These are phyloP conservation scores for Syngnathus acus DNA, from an alignment of 2,797 vertebrate species.

Conservation along the genomic window DNA sequence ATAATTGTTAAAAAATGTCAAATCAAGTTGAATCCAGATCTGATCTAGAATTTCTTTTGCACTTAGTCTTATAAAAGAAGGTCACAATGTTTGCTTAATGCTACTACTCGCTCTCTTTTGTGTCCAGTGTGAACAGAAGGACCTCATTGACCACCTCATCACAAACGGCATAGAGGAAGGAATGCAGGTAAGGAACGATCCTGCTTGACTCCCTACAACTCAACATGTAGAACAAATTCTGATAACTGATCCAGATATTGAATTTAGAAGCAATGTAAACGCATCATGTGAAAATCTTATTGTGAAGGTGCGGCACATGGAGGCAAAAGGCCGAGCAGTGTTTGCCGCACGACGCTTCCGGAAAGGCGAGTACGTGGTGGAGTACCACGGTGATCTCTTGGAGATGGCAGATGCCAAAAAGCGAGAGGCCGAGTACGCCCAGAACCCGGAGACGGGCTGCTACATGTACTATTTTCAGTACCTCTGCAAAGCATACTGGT, in stretches of 20 bases:
- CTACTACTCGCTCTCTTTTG: slow-evolving; percentile 8
- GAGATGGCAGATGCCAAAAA: slow-evolving; percentile 88
- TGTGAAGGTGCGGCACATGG: slow-evolving; percentile 82
- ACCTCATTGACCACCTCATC: slow-evolving; percentile 83
- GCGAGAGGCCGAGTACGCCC: slow-evolving; percentile 82
- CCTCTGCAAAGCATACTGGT: slow-evolving; percentile 96
- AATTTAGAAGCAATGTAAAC: background rate
- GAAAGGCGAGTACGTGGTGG: slow-evolving; percentile 92
- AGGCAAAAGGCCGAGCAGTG: slow-evolving; percentile 91
- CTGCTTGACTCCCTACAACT: background rate
- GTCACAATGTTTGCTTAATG: background rate
- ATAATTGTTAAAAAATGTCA: background rate
- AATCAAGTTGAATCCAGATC: slow-evolving; percentile 58
- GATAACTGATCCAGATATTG: background rate
- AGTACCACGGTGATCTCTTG: slow-evolving; percentile 96
- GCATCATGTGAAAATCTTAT: background rate
- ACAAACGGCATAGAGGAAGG: slow-evolving; percentile 89
- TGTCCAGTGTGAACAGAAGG: slow-evolving; percentile 85
- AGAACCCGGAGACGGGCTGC: slow-evolving; percentile 90
- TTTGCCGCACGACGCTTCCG: slow-evolving; percentile 84
- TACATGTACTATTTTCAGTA: slow-evolving; percentile 99
- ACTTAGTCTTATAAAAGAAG: background rate
- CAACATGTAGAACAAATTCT: too few relatives aligned
- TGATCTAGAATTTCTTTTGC: background rate
- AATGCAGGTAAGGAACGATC: slow-evolving; percentile 78